Base-by-base conservation (phyloP, 2,888 invertebrate genomes). In the Iphiclides podalirius region DNA sequence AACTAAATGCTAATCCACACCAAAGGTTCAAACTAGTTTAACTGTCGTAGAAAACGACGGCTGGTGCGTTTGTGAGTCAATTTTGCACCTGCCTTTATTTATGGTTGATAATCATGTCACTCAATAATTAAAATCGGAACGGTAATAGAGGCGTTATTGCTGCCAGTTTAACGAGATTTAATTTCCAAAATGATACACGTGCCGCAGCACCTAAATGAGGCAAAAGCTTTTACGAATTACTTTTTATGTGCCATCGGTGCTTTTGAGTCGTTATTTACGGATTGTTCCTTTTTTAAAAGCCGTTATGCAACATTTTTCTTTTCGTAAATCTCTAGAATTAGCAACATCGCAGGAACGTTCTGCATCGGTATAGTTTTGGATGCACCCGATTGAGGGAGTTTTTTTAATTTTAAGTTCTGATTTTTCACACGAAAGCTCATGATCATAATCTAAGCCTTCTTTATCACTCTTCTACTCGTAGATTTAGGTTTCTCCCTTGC, bases 21-120 rank as follows among this genome's bases (percentile, higher is more conserved):
- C 23, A 14, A 26, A 39, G 39, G 39, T 12, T 34, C 12, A 34
- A 47, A 40, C 38, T 39, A 39, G 35, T 44, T 44, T 33, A 43
- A 33, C 43, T 33, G 48, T 44, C 39, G 47, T 39, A 31, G 31
- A 48, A 42, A 20, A 16, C 35, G 37, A 38, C 43, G 17, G 49
- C 44, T 35, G 38, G 39, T 44, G 39, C 39, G 37, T 39, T 38
- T 38, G 37, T 38, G 31, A 44, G 39, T 39, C 33, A 35, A 28
- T 39, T 50, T 50, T 44, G 49, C 49, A 50, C 44, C 49, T 50
- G 49, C 17, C 49, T 16, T 35, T 44, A 50, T 50, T 50, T 50
- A 50, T 50, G 38, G 37, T 49, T 50, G 35, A 50, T 39, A 44
- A 35, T 44, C 39, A 40, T 44, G 49, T 44, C 44, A 39, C 28